Base-by-base conservation (phyloP, 2,888 invertebrate species). In the Fragum whitleyi region DNA sequence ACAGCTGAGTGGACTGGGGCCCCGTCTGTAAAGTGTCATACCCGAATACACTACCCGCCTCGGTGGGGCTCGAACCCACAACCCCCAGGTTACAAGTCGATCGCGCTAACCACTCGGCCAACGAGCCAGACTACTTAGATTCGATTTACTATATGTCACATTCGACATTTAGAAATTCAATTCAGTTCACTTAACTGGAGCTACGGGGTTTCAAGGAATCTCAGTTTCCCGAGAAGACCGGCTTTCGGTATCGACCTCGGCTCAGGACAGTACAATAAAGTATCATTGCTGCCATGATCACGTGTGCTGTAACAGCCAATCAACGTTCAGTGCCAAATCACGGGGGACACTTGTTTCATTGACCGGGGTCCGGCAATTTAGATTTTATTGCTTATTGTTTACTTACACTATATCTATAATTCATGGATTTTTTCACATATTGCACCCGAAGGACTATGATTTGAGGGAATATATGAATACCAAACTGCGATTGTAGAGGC, bases 361-460 rank as follows among this genome's bases (percentile, higher is more conserved):
- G 57, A 57, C 57, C 57, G 26, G 3, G 57, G 57, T 57, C 57
- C 57, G 57, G 23, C 47, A 47, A 47, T 47, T 47, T n/a, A 47
- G 57, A 57, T 57, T 57, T 57, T 57, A 57, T 57, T 21, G 57
- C 26, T 57, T 57, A 57, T 57, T 57, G 57, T 26, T 57, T 57
- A 57, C 57, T 57, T 57, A 57, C 57, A 57, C 9, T 21, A n/a
- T 57, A 23, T 57, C 2, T 19, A 57, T 57, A 57, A 57, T 57
- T 57, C 23, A 57, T 57, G 7, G 57, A 9, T 47, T 47, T 47
- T 36, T n/a, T 14, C 47, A 47, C 47, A 47, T 47, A 47, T 47
- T 47, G 47, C 47, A 47, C 47, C 47, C 47, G 14, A 19, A 47
- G 47, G 47, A 47, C 5, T 47, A 47, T 47, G 47, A 47, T 47